Evolutionary conservation across 2,113 vertebrate genomes (phyloP).

Genomic region (Melanostigma gelatinosum): DNA sequence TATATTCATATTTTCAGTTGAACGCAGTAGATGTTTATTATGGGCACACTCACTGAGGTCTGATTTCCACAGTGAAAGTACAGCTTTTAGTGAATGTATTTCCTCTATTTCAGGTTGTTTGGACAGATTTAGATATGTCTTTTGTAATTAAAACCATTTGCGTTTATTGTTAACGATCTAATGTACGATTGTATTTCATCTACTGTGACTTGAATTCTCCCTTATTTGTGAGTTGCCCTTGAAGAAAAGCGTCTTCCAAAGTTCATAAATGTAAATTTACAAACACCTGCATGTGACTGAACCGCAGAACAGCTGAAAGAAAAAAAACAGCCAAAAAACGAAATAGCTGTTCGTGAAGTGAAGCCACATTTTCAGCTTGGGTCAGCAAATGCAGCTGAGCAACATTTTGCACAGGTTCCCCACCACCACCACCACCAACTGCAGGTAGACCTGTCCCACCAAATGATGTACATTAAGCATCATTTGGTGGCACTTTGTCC

Average conservation of each 20-base stretch:
- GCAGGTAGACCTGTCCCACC: not conserved
- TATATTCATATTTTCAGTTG: slow-evolving; percentile 11
- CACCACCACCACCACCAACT: not conserved
- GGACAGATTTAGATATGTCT: not conserved
- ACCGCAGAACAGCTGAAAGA: not conserved
- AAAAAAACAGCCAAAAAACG: not conserved
- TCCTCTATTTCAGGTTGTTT: not conserved
- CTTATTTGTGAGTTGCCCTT: not conserved
- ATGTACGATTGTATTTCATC: not conserved
- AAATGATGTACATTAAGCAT: no score
- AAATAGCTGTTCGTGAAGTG: not conserved
- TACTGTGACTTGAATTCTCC: not conserved
- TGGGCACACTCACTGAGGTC: not conserved
- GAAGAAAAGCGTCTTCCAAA: not conserved
- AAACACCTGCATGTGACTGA: not conserved
- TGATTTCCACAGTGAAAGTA: slow-evolving; percentile 1
- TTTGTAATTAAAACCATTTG: not conserved
- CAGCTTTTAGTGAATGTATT: not conserved
- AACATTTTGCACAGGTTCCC: not conserved
- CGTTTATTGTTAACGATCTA: not conserved
- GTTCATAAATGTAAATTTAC: not conserved
- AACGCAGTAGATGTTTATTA: not conserved
- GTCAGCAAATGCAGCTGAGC: not conserved
- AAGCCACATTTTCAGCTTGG: slow-evolving; percentile 2
- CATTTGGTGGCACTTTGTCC: no score